Conservation (phyloP, 2,113 vertebrate species). For the Rhegmatorhina hoffmannsi region DNA sequence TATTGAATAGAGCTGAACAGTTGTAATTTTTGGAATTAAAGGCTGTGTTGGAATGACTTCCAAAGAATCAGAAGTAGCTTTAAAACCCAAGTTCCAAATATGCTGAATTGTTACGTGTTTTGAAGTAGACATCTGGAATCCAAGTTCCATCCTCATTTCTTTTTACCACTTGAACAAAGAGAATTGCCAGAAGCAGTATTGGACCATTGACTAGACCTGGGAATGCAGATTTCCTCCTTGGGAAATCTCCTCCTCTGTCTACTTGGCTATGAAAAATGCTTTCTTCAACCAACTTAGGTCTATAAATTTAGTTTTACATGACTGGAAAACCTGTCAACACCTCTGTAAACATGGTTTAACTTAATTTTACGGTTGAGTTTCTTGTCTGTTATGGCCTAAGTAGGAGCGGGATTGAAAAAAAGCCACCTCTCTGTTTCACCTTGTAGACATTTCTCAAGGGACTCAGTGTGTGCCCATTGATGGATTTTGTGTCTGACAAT, state of each 20-base stretch:
- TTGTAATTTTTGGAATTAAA: slow-evolving; percentile 8
- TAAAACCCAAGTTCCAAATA: not conserved
- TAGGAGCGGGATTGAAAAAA: not conserved
- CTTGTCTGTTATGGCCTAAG: slow-evolving; percentile 9
- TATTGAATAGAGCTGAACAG: not conserved
- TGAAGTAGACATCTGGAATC: slow-evolving; percentile 6
- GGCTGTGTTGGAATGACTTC: not conserved
- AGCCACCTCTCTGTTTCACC: slow-evolving; percentile 18
- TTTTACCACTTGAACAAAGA: slow-evolving; percentile 24
- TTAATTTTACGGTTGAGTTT: slow-evolving; percentile 58
- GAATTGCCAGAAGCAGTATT: slow-evolving; percentile 15
- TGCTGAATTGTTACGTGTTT: not conserved
- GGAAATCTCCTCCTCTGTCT: slow-evolving; percentile 26
- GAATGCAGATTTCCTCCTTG: slow-evolving; percentile 28
- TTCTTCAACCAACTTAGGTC: slow-evolving; percentile 28
- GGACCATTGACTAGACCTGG: not conserved
- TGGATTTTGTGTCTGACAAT: slow-evolving; percentile 10
- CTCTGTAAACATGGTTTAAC: slow-evolving; percentile 51
- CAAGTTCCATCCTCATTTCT: not conserved
- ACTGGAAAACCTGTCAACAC: slow-evolving; percentile 37
- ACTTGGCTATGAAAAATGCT: not conserved
- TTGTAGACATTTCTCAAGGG: slow-evolving; percentile 7
- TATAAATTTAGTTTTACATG: slow-evolving; percentile 44
- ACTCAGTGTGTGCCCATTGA: not conserved
- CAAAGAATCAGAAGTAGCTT: not conserved